phyloP scores from a whole-genome alignment of 2,113 vertebrate species.

The Lepidothrix coronata region DNA sequence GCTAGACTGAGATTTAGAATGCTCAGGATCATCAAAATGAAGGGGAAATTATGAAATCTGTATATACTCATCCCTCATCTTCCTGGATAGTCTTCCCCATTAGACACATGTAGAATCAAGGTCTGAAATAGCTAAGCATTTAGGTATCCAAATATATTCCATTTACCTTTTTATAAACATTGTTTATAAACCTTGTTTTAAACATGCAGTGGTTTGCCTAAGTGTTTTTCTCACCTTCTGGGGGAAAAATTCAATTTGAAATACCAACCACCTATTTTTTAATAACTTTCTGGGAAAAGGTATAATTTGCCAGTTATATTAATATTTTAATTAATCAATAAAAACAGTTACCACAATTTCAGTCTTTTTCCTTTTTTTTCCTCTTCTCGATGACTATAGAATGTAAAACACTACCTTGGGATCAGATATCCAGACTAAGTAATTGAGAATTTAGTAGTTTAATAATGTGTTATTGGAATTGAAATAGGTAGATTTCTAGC shows the following conservation, averaged over 20 bases:
- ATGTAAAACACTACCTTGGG: not conserved
- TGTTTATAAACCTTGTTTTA: not conserved
- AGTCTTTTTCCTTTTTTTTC: accelerated
- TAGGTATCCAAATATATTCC: not conserved
- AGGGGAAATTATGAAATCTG: not conserved
- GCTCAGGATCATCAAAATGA: not conserved
- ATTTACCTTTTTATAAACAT: not conserved
- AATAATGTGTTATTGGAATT: not conserved
- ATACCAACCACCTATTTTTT: not conserved
- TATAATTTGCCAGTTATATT: not conserved
- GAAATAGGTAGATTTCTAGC: not conserved
- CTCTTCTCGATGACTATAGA: not conserved
- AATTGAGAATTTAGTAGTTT: not conserved
- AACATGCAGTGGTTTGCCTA: not conserved
- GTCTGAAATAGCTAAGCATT: not conserved
- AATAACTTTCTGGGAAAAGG: not conserved
- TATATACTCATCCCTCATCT: not conserved
- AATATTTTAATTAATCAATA: not conserved
- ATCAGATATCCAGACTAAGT: not conserved
- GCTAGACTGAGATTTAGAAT: not conserved
- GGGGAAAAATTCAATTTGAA: not conserved
- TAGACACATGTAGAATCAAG: not conserved
- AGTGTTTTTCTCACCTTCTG: not conserved
- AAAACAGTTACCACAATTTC: not conserved
- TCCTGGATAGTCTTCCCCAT: not conserved